These are phyloP conservation scores for Chrysemys picta DNA, from an alignment of 2,113 vertebrate genomes.

Conservation along the genomic window DNA sequence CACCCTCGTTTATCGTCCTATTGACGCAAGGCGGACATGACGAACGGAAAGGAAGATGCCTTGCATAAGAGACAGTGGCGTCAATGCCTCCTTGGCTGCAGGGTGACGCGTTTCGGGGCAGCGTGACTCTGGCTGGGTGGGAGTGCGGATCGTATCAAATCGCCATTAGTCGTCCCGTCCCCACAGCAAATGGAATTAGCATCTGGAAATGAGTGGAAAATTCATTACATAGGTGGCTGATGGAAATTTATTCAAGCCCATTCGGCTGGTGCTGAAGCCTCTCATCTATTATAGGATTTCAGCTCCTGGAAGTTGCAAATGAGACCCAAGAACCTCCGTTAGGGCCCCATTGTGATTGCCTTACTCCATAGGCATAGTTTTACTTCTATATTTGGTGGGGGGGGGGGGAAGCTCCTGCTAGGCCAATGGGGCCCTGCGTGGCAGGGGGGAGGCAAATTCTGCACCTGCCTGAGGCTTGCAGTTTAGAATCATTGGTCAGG, in stretches of 20 bases:
- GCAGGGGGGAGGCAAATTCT: no score
- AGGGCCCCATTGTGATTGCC: not conserved
- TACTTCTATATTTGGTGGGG: no score
- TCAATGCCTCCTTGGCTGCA: constrained; percentile 26
- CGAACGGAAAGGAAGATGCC: constrained; percentile 27
- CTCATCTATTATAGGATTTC: not conserved
- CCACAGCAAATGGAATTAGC: constrained; percentile 58
- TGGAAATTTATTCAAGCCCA: not conserved
- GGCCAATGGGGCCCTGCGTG: no score
- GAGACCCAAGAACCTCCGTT: not conserved
- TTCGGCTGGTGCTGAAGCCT: not conserved
- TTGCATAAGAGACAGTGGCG: constrained; percentile 46
- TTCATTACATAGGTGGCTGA: not conserved
- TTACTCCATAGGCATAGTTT: not conserved
- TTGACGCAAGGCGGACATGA: constrained; percentile 23
- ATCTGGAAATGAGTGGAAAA: constrained; percentile 39
- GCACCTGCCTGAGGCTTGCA: no score
- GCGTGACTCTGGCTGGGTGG: not conserved
- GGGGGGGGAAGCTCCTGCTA: no score
- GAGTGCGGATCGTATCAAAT: constrained; percentile 39
- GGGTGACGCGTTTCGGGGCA: constrained; percentile 26
- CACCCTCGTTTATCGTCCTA: constrained; percentile 12
- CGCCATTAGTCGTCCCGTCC: constrained; percentile 34
- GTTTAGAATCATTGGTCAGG: not conserved
- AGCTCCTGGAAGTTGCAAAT: not conserved